Conservation (phyloP, 2,113 vertebrate species). For the Tichodroma muraria region DNA sequence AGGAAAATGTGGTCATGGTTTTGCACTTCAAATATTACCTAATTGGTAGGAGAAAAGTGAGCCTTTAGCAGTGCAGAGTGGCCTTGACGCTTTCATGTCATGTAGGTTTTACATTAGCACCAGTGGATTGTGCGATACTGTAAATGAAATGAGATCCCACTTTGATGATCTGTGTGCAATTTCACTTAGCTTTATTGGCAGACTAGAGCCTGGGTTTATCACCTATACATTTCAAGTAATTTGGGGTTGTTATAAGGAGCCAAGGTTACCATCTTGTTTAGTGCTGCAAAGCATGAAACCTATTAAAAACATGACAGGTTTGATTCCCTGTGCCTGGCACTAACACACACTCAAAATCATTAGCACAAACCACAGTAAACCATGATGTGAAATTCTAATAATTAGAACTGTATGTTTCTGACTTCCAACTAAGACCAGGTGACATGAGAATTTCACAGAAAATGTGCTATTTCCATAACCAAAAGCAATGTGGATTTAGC, state of each 20-base stretch:
- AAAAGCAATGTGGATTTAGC: not conserved
- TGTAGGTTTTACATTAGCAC: slow-evolving; percentile 68
- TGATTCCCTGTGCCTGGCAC: slow-evolving; percentile 33
- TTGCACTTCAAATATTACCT: slow-evolving; percentile 50
- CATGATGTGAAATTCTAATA: not conserved
- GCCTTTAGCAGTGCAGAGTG: slow-evolving; percentile 57
- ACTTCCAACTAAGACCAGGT: not conserved
- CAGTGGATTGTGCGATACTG: slow-evolving; percentile 58
- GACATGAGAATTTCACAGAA: not conserved
- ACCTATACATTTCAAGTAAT: slow-evolving; percentile 67
- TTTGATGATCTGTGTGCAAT: slow-evolving; percentile 62
- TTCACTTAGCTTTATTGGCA: slow-evolving; percentile 68
- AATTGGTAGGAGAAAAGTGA: slow-evolving; percentile 65
- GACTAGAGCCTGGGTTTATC: slow-evolving; percentile 57
- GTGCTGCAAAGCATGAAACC: slow-evolving; percentile 61
- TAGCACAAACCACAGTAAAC: slow-evolving; percentile 2
- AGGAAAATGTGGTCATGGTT: slow-evolving; percentile 28
- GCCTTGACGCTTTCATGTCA: slow-evolving; percentile 63
- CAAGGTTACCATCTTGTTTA: slow-evolving; percentile 64
- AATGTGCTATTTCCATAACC: not conserved
- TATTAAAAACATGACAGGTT: slow-evolving; percentile 69
- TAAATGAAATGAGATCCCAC: slow-evolving; percentile 72
- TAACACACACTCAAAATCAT: slow-evolving; percentile 36
- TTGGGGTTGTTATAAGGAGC: slow-evolving; percentile 61
- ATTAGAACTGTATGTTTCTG: not conserved